phyloP scores from a whole-genome alignment of 2,113 vertebrate genomes.

The Pedionomus torquatus region DNA sequence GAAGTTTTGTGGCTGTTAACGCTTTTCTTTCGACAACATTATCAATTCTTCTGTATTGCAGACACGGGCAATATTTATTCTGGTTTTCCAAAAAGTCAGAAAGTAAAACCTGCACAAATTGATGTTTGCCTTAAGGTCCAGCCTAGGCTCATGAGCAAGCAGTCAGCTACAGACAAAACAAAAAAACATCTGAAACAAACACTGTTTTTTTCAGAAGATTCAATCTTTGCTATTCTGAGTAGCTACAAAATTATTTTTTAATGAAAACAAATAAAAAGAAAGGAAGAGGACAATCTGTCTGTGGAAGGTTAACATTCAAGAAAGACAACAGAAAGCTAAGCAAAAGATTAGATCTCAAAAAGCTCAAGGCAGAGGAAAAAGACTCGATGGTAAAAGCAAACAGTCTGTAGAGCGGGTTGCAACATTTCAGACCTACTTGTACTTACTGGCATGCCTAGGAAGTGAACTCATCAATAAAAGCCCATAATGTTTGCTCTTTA shows the following conservation, averaged over 20 bases:
- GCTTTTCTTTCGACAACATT: not conserved
- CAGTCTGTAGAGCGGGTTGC: not conserved
- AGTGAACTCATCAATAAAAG: not conserved
- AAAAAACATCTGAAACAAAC: not conserved
- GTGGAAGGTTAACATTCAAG: not conserved
- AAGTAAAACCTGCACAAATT: not conserved
- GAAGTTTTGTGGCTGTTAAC: not conserved
- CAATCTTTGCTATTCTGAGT: not conserved
- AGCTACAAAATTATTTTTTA: not conserved
- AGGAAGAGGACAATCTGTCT: not conserved
- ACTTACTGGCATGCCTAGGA: not conserved
- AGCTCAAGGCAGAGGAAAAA: not conserved
- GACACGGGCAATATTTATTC: not conserved
- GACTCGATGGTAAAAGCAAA: not conserved
- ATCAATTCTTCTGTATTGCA: not conserved
- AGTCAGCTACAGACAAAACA: not conserved
- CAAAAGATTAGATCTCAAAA: not conserved
- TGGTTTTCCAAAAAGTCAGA: not conserved
- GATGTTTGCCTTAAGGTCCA: not conserved
- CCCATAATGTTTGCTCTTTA: not conserved
- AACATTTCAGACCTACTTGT: not conserved
- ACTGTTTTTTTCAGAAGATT: not conserved
- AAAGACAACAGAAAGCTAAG: not conserved
- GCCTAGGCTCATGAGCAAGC: not conserved
- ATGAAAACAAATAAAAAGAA: not conserved